Base-by-base conservation (phyloP, 1,140 invertebrate genomes). In the Drosophila insularis region DNA sequence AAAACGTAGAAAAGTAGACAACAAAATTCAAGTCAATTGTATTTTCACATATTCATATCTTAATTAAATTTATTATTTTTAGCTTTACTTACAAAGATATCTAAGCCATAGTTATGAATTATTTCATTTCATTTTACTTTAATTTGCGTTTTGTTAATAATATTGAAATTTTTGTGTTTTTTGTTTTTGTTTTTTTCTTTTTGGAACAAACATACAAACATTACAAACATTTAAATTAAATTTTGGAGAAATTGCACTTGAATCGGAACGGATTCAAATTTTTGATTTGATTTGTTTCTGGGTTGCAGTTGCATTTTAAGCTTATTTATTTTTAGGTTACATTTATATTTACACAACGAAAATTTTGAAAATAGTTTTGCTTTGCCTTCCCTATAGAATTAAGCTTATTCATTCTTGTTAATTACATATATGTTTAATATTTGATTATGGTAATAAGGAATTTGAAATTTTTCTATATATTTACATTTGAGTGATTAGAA, bases 151-250 rank as follows among this genome's bases (percentile, higher is more conserved):
- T 50, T 50, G 43, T 50, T 50, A 50, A 11, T 50, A 21, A 78
- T 65, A 72, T 67, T 69, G 66, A 72, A 80, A 71, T 74, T 65
- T 27, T 5, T 27, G 23, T 27, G 1, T 27, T 27, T 6, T 27
- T 27, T 27, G 0, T 23, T 23, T 23, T 23, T 23, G 4, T 23
- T 61, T 27, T 27, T 6, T 23, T 23, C 4, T 23, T 23, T 23
- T 23, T 61, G 63, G 73, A 89, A 79, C 80, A 87, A 50, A 87
- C 82, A 82, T 89, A 89, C 72, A 89, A 87, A 87, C 82, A 89
- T 81, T 81, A 86, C 68, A 86, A 81, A 85, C 81, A 85, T 81
- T 78, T 53, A 85, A 85, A 76, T 87, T 68, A 69, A 66, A 59
- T 64, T 39, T 68, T 74, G 37, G 31, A 65, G 67, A 77, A 71